Evolutionary conservation across 2,113 vertebrate genomes (phyloP).

Genomic region (Felis catus): F.catus_Fca126_mat1.0 CM031420.1:74898001-74898500

Average conservation of each 20-base stretch:
- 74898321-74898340: background rate
- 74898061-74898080: background rate
- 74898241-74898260: background rate
- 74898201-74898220: background rate
- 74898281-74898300: background rate
- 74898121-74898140: rapidly evolving
- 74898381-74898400: background rate
- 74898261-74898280: background rate
- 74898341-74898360: background rate
- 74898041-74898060: background rate
- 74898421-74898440: background rate
- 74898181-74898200: background rate
- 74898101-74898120: background rate
- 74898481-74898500: background rate
- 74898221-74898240: background rate
- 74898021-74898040: background rate
- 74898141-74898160: background rate
- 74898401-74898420: background rate
- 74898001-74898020: background rate
- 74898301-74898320: background rate
- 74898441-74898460: background rate
- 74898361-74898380: background rate
- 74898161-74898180: background rate
- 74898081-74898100: background rate
- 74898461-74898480: background rate